phyloP scores from a whole-genome alignment of 2,113 vertebrate species.

The Chitala chitala region DNA sequence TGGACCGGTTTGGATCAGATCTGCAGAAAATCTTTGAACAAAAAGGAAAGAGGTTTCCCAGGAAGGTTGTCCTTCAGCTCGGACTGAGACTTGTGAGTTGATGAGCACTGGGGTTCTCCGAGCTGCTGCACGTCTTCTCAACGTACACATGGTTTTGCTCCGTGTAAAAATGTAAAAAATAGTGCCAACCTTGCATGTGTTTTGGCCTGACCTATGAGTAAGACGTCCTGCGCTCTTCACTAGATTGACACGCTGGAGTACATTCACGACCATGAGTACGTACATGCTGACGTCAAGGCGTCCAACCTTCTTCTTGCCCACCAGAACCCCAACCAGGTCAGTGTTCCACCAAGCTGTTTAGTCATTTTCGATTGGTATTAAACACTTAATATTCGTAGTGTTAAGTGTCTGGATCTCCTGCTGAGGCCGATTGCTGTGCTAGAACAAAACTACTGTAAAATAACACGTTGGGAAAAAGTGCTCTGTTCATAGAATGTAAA shows the following conservation, averaged over 20 bases:
- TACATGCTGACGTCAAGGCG: conserved; percentile 93
- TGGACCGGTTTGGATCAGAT: conserved; percentile 88
- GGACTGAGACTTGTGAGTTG: conserved; percentile 82
- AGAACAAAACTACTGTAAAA: too few relatives aligned
- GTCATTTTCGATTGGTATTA: neutral
- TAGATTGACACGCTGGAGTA: conserved; percentile 90
- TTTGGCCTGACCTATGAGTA: neutral
- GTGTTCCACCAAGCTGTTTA: conserved; percentile 27
- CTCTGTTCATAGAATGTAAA: too few relatives aligned
- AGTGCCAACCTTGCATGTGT: too few relatives aligned
- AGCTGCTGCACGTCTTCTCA: neutral
- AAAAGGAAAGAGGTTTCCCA: conserved; percentile 71
- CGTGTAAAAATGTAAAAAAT: too few relatives aligned
- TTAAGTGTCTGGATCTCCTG: too few relatives aligned
- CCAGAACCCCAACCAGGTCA: conserved; percentile 83
- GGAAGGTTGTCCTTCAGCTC: conserved; percentile 85
- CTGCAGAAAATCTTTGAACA: conserved; percentile 90
- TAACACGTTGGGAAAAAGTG: too few relatives aligned
- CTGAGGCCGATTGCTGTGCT: too few relatives aligned
- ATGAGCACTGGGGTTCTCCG: neutral
- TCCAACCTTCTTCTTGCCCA: conserved; percentile 86
- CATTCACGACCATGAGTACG: conserved; percentile 91
- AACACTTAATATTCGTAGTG: neutral
- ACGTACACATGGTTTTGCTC: too few relatives aligned
- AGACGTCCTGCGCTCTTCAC: conserved; percentile 11